Base-by-base conservation (phyloP, 2,797 vertebrate species). In the Allobates femoralis region DNA sequence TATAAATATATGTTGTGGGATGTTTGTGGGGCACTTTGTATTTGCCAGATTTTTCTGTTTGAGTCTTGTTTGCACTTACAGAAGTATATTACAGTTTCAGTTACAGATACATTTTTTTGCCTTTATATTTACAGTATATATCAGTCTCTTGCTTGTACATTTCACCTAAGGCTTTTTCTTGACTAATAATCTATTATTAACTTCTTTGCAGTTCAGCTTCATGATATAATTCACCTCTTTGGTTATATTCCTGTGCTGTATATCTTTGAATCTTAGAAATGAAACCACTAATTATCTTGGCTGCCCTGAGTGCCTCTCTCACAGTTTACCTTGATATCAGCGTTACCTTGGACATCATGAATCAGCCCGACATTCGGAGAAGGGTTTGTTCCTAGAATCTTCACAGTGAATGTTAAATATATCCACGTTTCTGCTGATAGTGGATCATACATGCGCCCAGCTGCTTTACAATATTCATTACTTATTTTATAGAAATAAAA, bases 201-300 rank as follows among this genome's bases (percentile, higher is more conserved):
- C 15, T 18, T 69, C 66, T 69, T 69, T 69, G 18, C 66, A 34
- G 66, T 11, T 18, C 66, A 37, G 66, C 64, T 67, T 19, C 32
- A 30, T 67, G 18, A 37, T 69, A 69, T 69, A 19, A 69, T 69
- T 69, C 37, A 21, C 66, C 30, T 37, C 30, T 69, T 66, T 69
- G 34, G 66, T 69, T 69, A 37, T 69, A 18, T 69, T 37, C 32
- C 19, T 69, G 32, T 21, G 32, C 66, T 69, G 30, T 69, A 32
- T 69, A 62, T 62, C 60, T 12, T 62, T 28, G 66, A 69, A 62
- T 62, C 60, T 12, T 62, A 62, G 66, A 69, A 2, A 69, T 69
- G 19, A 69, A 69, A 69, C 66, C 19, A 10, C 30, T 69, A 69
- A 69, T 69, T 69, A 69, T 69, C 32, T 19, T 7, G 62, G 66